Base-by-base conservation (phyloP, 1,140 invertebrate species). In the Rhagoletis pomonella region DNA sequence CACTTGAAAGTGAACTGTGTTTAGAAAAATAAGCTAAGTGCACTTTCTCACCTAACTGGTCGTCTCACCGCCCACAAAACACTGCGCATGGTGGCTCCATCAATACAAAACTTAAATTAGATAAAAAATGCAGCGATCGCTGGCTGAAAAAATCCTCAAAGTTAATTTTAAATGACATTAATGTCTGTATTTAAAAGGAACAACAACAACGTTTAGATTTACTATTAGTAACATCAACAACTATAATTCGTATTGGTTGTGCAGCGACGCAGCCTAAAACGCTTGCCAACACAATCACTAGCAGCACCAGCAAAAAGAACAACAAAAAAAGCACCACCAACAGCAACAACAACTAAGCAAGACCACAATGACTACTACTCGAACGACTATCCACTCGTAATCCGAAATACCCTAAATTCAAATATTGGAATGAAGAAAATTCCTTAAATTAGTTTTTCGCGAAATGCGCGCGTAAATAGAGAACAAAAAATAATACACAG, bases 361-460 rank as follows among this genome's bases (percentile, higher is more conserved):
- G n/a, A n/a, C n/a, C n/a, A n/a, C n/a, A n/a, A n/a, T n/a, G n/a
- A n/a, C n/a, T n/a, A n/a, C 60, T 14, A 55, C 1, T 17, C 73
- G 50, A n/a, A n/a, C n/a, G n/a, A 55, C 73, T 55, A 81, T 81
- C 73, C 73, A 81, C 73, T 81, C 73, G 73, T 58, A 58, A 81
- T 81, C 73, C 44, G 73, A 81, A 50, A 81, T 81, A 81, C 73
- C 73, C 73, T 81, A 81, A 81, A 81, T 81, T 81, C 44, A 85
- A 90, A 92, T 92, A 92, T 91, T 92, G 91, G 91, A 92, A 92
- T 92, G 91, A 92, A 92, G 90, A 92, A 92, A 92, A 92, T 92
- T 92, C 91, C 91, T 91, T 92, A 90, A 81, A 77, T 88, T 86
- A 59, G 73, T 81, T 81, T 81, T 81, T 81, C 73, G 47, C 73